Base-by-base conservation (phyloP, 2,888 invertebrate species). In the Dimorphilus gyrociliatus region DNA sequence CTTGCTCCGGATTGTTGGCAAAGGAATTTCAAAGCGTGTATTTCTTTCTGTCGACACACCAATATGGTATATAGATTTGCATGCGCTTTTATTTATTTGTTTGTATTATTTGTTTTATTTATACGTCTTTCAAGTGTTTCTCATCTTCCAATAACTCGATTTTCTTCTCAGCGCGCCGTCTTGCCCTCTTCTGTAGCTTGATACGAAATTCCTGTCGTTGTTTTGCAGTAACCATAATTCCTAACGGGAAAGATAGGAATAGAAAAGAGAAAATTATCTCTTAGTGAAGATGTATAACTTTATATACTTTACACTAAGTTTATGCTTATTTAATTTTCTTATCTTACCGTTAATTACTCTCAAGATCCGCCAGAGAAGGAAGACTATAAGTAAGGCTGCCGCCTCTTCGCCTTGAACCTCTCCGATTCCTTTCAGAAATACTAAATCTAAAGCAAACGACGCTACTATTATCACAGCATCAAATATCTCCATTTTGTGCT, bases 321-420 rank as follows among this genome's bases (percentile, higher is more conserved):
- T 21, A 21, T 10, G 21, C 8, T 21, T 21, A 10, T 21, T 21
- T n/a, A 21, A 10, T 21, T 10, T n/a, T 21, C 21, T 8, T 21
- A 21, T n/a, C 53, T 47, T 36, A 56, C 56, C 55, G 41, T 56
- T 51, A 35, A 55, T 53, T 27, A 56, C 53, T 27, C 55, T 42
- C 25, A 56, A 53, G 12, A 56, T 53, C 36, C 56, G 43, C 56
- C 56, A 56, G n/a, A 55, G 54, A 24, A 56, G 43, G 18, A 56
- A 41, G 29, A 56, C 47, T 27, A 53, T 51, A 27, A 56, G 44
- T 15, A 56, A 50, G 39, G 53, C 55, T 17, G 51, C 52, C 36
- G 55, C 53, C 34, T 55, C 52, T 35, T 53, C 50, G 16, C 51
- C 53, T 35, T 52, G 47, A 27, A 46, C 48, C 17, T 44, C 38